Base-by-base conservation (phyloP, 2,797 vertebrate species). In the Anguilla marmorata region DNA sequence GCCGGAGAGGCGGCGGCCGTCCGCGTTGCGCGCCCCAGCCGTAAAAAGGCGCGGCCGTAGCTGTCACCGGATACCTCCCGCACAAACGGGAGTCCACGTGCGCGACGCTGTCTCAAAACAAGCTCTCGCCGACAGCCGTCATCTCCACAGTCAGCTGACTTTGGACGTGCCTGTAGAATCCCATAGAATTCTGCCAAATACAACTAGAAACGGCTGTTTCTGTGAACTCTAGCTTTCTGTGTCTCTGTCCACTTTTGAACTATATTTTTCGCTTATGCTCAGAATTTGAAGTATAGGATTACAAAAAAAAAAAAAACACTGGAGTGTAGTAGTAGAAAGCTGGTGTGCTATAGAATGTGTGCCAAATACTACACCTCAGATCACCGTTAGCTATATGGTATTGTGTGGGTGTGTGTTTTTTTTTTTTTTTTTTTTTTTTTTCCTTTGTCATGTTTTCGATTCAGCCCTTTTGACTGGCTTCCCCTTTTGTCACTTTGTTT, bases 1-100 rank as follows among this genome's bases (percentile, higher is more conserved):
- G 93, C 95, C 93, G 91, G 58, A 92, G 90, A 93, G 87, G 91
- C 90, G 87, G 91, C 89, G 89, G 88, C 86, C 37, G 11, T 24
- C 30, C 48, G 93, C 9, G 12, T 11, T 50, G 41, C 3, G 79
- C 9, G 16, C 2, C 89, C 90, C 91, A 16, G 92, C 72, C 90
- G 69, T 45, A 45, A 91, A 90, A 91, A 89, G 89, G 90, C 91
- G 93, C 48, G 14, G 88, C 74, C 85, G 58, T 74, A 27, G 90
- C 52, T 33, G 83, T 84, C 79, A 50, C 79, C 41, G 21, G 41
- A 82, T 50, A 82, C 79, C 79, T 82, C 79, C 79, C 2, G 3
- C 41, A 48, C 45, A 50, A 50, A 24, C 37, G 9, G 74, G 33
- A 41, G 74, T 21, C 33, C 74, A 79, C 33, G 74, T 45, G 72